Percentiles rank a stretch among this genome's conserved stretches.
Conservation (phyloP, 1,140 invertebrate species). For the Aphaenogaster rudis region DNA sequence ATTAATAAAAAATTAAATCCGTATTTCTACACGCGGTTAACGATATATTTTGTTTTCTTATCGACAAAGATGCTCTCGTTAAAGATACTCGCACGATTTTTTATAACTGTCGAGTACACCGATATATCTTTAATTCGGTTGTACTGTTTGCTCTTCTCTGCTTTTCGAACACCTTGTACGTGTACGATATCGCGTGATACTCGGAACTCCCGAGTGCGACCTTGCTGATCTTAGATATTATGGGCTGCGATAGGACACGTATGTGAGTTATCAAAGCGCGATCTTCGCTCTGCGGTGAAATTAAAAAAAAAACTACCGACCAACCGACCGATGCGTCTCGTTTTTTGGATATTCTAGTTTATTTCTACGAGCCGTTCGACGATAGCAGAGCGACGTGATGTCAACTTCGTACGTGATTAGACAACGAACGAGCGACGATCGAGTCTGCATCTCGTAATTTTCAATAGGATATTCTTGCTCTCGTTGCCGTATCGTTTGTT, state of each 20-base stretch:
- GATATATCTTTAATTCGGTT: not conserved
- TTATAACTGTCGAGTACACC: not conserved
- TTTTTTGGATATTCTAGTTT: slow-evolving; percentile 54
- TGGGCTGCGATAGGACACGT: slow-evolving; percentile 71
- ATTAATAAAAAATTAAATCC: slow-evolving; percentile 16
- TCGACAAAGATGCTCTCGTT: not conserved
- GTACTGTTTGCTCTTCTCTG: slow-evolving; percentile 14
- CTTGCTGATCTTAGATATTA: slow-evolving; percentile 75
- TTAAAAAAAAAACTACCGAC: slow-evolving; percentile 32
- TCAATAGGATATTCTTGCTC: not conserved
- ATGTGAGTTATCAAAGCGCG: slow-evolving; percentile 66
- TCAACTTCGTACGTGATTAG: slow-evolving; percentile 44
- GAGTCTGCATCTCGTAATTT: not conserved
- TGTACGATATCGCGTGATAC: slow-evolving; percentile 62
- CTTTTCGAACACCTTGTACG: slow-evolving; percentile 54
- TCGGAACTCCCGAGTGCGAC: slow-evolving; percentile 68
- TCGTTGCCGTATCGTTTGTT: not conserved
- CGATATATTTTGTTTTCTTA: not conserved
- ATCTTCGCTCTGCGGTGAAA: slow-evolving; percentile 41
- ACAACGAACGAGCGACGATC: not conserved
- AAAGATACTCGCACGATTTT: not conserved
- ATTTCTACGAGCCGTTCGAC: slow-evolving; percentile 18
- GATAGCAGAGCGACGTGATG: slow-evolving; percentile 10
- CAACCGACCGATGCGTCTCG: slow-evolving; percentile 47
- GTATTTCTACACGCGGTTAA: not conserved